Percentiles rank a stretch among this genome's conserved stretches.
Evolutionary conservation across 1,140 invertebrate genomes (phyloP).

Genomic region (Drosophila sturtevanti): DNA sequence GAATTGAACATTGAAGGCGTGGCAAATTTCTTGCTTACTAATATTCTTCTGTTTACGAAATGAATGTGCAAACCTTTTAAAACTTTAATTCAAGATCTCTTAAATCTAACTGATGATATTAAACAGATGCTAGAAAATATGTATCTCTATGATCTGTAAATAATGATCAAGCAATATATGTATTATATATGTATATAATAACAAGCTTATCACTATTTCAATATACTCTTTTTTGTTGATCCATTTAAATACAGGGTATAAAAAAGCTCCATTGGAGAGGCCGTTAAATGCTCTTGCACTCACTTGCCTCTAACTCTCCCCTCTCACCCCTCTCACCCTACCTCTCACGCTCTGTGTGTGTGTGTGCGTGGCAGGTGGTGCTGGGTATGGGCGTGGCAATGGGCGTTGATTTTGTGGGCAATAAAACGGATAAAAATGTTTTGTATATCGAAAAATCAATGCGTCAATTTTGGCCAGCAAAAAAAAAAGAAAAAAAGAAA

Average conservation of each 20-base stretch:
- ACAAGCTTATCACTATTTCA: neutral
- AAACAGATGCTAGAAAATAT: no score
- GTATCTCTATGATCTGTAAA: no score
- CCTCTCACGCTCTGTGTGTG: neutral
- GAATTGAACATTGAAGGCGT: no score
- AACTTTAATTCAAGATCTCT: no score
- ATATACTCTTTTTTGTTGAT: neutral
- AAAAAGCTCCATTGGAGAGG: constrained; percentile 12
- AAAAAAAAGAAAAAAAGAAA: neutral
- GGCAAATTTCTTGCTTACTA: no score
- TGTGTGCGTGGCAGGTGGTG: constrained; percentile 44
- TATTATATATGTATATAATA: no score
- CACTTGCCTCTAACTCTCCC: neutral
- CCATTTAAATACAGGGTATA: neutral
- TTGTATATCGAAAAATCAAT: constrained; percentile 76
- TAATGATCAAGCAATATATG: no score
- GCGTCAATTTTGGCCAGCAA: constrained; percentile 47
- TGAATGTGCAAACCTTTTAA: no score
- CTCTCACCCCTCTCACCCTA: neutral
- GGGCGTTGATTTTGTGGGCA: constrained; percentile 27
- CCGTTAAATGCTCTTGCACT: constrained; percentile 28
- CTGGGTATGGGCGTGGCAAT: constrained; percentile 29
- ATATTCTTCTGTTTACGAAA: no score
- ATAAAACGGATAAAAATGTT: constrained; percentile 67
- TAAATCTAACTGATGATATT: no score